Evolutionary conservation across 2,113 vertebrate genomes (phyloP).

Genomic region (Podocnemis expansa): DNA sequence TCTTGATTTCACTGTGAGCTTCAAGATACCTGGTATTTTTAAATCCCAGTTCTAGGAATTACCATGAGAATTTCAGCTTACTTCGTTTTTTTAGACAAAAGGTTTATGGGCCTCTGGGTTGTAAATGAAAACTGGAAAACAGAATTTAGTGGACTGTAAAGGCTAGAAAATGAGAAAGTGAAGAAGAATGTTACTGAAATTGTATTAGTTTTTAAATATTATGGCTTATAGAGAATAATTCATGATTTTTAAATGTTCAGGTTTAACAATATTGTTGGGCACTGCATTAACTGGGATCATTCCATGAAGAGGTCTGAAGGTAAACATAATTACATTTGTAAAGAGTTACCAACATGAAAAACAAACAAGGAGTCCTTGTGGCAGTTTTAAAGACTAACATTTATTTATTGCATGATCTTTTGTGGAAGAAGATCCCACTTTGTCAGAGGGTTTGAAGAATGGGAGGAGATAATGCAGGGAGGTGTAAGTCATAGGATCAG

Average conservation of each 20-base stretch:
- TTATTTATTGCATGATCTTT: no score
- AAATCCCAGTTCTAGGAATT: neutral
- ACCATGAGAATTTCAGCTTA: neutral
- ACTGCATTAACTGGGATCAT: neutral
- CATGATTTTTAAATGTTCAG: neutral
- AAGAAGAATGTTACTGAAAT: neutral
- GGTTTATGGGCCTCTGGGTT: neutral
- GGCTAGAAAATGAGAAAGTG: neutral
- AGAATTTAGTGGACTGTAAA: fast-evolving
- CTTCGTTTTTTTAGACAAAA: neutral
- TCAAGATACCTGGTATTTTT: neutral
- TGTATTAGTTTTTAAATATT: neutral
- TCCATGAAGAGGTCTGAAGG: neutral
- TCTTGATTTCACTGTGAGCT: neutral
- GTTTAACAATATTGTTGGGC: neutral
- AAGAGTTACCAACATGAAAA: no score
- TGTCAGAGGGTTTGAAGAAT: no score
- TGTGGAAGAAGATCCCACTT: no score
- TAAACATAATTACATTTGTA: neutral
- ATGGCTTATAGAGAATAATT: neutral
- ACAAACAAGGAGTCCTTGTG: no score
- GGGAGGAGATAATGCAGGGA: no score
- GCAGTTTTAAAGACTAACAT: no score
- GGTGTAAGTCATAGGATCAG: no score
- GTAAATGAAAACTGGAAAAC: neutral